Conservation (phyloP, 2,113 vertebrate genomes). For the Himantopus leucocephalus region DNA sequence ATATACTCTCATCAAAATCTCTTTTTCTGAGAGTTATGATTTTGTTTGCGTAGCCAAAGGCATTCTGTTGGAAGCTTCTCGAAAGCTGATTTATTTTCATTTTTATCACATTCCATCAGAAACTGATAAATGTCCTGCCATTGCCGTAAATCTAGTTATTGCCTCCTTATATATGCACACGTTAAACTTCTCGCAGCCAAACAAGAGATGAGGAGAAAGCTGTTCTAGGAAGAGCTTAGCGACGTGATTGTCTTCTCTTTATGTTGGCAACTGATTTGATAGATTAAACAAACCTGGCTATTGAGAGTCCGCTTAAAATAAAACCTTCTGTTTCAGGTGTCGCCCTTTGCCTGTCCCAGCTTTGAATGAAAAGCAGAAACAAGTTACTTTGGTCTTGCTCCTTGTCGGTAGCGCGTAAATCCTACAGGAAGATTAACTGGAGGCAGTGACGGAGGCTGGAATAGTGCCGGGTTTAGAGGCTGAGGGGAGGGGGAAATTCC, state of each 20-base stretch:
- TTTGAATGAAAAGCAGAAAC: background rate
- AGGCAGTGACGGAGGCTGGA: background rate
- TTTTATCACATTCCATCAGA: slow-evolving; percentile 65
- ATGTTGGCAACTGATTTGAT: background rate
- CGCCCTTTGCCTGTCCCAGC: background rate
- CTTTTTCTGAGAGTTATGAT: background rate
- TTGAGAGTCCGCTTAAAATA: background rate
- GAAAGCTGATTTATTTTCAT: slow-evolving; percentile 54
- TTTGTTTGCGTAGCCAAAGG: slow-evolving; percentile 63
- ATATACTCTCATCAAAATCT: background rate
- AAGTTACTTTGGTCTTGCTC: background rate
- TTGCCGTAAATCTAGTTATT: slow-evolving; percentile 28
- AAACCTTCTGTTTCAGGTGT: background rate
- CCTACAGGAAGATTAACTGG: background rate
- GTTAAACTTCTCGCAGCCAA: background rate
- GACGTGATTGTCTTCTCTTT: background rate
- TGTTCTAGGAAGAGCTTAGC: background rate
- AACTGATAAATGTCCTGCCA: slow-evolving; percentile 27
- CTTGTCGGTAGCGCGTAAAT: background rate
- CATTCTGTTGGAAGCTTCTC: slow-evolving; percentile 35
- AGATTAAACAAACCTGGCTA: background rate
- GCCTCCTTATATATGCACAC: background rate
- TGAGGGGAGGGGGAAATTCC: slow-evolving; percentile 16
- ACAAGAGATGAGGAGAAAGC: background rate
- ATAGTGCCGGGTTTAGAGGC: background rate